These are phyloP conservation scores for Phymatocera aterrima DNA, from an alignment of 2,888 invertebrate genomes.

Conservation along the genomic window DNA sequence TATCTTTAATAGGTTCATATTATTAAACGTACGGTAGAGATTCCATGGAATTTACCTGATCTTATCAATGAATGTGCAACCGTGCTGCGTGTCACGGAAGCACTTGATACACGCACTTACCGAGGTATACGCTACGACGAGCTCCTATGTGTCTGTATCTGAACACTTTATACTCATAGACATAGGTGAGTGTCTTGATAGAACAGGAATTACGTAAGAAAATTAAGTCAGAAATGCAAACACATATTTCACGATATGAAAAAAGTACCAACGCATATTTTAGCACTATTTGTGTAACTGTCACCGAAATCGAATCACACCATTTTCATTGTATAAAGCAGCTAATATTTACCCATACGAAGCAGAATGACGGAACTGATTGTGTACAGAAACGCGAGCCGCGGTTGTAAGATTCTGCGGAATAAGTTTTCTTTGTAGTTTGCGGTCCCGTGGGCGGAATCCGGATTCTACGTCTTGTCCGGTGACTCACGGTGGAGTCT, in stretches of 20 bases:
- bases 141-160: neutral
- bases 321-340: too few species aligned
- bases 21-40: neutral
- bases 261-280: too few species aligned
- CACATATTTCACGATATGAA: too few species aligned
- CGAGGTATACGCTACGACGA: neutral
- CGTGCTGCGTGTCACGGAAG: conserved; percentile 8
- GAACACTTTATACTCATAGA: neutral
- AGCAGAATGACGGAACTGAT: conserved; percentile 2
- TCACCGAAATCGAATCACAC: too few species aligned
- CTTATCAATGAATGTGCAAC: conserved; percentile 9
- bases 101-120: conserved; percentile 1
- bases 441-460: conserved; percentile 18
- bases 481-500: conserved; percentile 31
- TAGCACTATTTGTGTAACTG: too few species aligned
- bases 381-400: neutral
- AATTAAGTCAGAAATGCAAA: too few species aligned
- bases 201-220: too few species aligned
- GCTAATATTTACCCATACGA: too few species aligned
- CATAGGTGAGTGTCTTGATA: neutral
- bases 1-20: neutral
- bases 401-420: neutral
- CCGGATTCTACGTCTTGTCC: conserved; percentile 8
- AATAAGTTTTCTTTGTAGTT: conserved; percentile 33
- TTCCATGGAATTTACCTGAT: conserved; percentile 9